phyloP scores from a whole-genome alignment of 35 echinoderm and acorn worm species.

The Apostichopus parvimensis region DNA sequence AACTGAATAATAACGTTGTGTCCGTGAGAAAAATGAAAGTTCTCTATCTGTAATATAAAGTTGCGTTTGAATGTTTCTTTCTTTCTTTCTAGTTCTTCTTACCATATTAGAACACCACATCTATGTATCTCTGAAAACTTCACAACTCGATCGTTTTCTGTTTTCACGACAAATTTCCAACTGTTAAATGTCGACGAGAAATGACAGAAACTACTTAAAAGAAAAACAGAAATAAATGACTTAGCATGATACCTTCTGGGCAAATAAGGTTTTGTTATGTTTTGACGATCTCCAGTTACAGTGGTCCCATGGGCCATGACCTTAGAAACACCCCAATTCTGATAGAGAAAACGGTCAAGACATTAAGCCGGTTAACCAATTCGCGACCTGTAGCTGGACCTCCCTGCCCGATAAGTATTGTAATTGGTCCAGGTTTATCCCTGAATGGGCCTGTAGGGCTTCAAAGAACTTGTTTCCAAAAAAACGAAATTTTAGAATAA shows the following conservation, averaged over 20 bases:
- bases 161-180: neutral
- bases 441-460: too few species aligned
- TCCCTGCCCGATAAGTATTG: neutral
- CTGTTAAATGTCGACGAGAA: neutral
- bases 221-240: neutral
- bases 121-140: too few species aligned
- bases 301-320: neutral
- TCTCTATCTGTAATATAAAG: too few species aligned
- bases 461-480: too few species aligned
- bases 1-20: too few species aligned
- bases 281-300: neutral
- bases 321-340: neutral
- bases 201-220: neutral
- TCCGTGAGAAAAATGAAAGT: too few species aligned
- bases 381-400: neutral
- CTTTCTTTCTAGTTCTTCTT: too few species aligned
- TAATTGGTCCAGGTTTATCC: neutral
- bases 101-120: too few species aligned
- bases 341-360: neutral
- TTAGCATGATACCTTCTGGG: neutral
- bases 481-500: too few species aligned
- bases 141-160: too few species aligned
- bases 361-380: neutral
- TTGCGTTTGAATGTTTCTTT: too few species aligned
- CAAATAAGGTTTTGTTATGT: neutral